Conservation (phyloP, 2,797 vertebrate genomes). For the Carcharodon carcharias region DNA sequence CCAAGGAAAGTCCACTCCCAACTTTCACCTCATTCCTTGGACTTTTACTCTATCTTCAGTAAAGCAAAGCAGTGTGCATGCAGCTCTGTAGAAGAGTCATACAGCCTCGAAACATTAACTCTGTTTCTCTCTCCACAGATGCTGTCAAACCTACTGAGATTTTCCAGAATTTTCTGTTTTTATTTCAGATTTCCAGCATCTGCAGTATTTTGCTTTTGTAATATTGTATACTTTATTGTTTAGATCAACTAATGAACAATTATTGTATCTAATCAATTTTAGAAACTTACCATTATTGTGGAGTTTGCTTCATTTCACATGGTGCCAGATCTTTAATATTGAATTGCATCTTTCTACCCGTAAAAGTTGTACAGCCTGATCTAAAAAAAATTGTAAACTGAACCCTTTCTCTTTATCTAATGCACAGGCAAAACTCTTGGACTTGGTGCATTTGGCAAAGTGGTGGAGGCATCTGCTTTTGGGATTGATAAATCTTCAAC, state of each 20-base stretch:
- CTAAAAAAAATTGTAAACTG: background rate
- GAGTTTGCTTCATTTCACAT: background rate
- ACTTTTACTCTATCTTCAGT: background rate
- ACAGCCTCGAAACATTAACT: no score
- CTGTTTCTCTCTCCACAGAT: no score
- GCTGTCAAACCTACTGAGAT: no score
- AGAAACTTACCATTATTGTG: background rate
- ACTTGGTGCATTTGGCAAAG: conserved; percentile 90
- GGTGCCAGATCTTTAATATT: conserved; percentile 39
- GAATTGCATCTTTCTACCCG: background rate
- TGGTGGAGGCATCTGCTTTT: conserved; percentile 89
- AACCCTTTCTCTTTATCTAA: conserved; percentile 45
- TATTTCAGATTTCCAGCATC: no score
- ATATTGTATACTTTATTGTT: background rate
- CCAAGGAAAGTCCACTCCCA: background rate
- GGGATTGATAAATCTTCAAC: conserved; percentile 91
- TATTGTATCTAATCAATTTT: background rate
- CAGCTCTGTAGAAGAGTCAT: no score
- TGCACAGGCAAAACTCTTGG: conserved; percentile 84
- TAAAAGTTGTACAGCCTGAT: background rate
- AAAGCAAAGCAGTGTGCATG: background rate
- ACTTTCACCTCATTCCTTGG: background rate
- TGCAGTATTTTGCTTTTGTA: no score
- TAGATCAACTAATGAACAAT: background rate
- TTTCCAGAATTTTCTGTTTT: no score